Base-by-base conservation (phyloP, 1,140 invertebrate species). In the Maconellicoccus hirsutus region DNA sequence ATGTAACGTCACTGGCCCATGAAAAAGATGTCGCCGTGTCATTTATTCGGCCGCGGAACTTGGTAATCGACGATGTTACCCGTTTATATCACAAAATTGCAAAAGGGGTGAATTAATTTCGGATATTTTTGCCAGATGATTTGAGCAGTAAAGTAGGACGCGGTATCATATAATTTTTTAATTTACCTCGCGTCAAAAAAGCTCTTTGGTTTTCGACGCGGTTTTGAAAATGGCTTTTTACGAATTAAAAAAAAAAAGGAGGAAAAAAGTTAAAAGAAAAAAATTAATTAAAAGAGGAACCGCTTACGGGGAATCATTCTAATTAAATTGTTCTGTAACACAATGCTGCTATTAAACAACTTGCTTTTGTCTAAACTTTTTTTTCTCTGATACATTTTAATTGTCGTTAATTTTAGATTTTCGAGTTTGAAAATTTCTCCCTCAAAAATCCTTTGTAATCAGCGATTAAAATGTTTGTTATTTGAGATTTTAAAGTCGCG, bases 341-440 rank as follows among this genome's bases (percentile, higher is more conserved):
- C 42, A 16, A 52, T 19, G 42, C 42, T 52, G n/a, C n/a, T 52
- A 52, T 52, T 52, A 52, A 52, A 52, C 42, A 4, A 52, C 42
- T 52, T 16, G 42, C 42, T 52, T 52, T 52, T 52, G 42, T 52
- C 42, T 16, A 19, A 52, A 52, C 42, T 52, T 52, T 52, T 52
- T 52, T 52, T 52, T 52, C 42, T 52, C 42, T 52, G 42, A 52
- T 52, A 52, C 42, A 52, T 52, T 52, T 52, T 52, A 52, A 52
- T 52, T 52, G 16, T 52, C 42, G 42, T 52, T 52, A 52, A 52
- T 52, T 52, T 52, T 19, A 19, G n/a, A 52, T 52, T 52, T 52
- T 19, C 10, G 16, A 52, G 42, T 52, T 52, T 52, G 42, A 19
- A 52, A 52, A 52, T 52, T 52, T 52, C n/a, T 52, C n/a, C 6